Conservation (phyloP, 2,113 vertebrate species). For the Galemys pyrenaicus region DNA sequence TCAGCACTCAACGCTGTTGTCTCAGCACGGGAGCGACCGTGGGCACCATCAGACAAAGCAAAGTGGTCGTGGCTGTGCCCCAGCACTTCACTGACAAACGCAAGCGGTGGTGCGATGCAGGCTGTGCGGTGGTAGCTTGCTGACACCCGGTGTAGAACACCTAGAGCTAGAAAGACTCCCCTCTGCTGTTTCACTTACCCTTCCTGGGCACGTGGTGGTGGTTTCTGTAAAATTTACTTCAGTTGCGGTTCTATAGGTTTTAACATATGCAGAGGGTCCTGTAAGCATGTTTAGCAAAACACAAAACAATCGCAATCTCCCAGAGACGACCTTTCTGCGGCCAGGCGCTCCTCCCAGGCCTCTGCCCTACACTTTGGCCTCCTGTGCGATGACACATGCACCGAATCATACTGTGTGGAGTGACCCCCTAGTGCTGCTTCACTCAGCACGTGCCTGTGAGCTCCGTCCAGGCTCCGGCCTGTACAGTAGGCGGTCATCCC, state of each 20-base stretch:
- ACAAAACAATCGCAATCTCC: background rate
- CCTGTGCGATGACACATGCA: background rate
- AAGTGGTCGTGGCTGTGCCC: background rate
- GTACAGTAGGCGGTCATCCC: background rate
- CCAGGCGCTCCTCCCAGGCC: background rate
- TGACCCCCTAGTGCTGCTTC: background rate
- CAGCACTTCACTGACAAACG: background rate
- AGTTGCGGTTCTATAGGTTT: background rate
- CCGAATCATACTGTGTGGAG: background rate
- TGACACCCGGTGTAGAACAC: background rate
- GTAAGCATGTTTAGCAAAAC: background rate
- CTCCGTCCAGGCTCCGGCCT: background rate
- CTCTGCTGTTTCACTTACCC: background rate
- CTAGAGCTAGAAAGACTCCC: background rate
- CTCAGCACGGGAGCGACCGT: background rate
- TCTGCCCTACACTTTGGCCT: background rate
- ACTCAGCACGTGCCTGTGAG: background rate
- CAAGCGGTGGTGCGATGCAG: background rate
- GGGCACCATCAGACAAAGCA: background rate
- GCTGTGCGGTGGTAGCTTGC: background rate
- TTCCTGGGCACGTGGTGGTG: background rate
- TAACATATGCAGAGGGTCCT: background rate
- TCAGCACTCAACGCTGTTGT: background rate
- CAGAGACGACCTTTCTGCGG: background rate
- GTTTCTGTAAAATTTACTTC: background rate